phyloP scores from a whole-genome alignment of 2,888 invertebrate species.

The Heliconius erato region DNA sequence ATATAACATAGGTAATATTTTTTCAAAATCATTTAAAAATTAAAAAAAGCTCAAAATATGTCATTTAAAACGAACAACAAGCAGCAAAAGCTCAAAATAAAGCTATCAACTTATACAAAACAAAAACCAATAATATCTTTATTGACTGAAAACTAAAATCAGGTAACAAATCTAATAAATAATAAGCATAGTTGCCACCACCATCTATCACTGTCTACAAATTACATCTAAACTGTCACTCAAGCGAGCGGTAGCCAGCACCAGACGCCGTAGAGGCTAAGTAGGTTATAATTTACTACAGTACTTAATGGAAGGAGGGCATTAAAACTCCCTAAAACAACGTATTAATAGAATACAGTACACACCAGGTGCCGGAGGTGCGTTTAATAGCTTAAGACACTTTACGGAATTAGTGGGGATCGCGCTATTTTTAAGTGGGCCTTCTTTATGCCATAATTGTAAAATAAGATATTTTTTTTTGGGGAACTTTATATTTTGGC shows the following conservation, averaged over 20 bases:
- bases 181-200: constrained; percentile 30
- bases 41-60: neutral
- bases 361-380: constrained; percentile 77
- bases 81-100: neutral
- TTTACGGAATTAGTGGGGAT: constrained; percentile 59
- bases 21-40: too few species aligned
- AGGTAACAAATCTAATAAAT: constrained; percentile 37
- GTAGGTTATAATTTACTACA: constrained; percentile 81
- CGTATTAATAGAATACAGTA: constrained; percentile 80
- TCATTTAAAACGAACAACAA: neutral
- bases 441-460: constrained; percentile 22
- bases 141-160: constrained; percentile 24
- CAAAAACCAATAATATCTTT: constrained; percentile 1
- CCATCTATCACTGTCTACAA: constrained; percentile 52
- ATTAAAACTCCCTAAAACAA: constrained; percentile 79
- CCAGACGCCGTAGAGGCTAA: constrained; percentile 70
- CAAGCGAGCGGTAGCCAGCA: constrained; percentile 60
- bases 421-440: constrained; percentile 41
- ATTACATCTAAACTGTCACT: constrained; percentile 60
- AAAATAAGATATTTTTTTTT: constrained; percentile 12
- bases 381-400: constrained; percentile 72
- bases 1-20: too few species aligned
- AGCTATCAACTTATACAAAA: constrained; percentile 11
- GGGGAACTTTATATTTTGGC: neutral
- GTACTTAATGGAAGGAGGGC: constrained; percentile 81